These are phyloP conservation scores for Rachycentron canadum DNA, from an alignment of 2,797 vertebrate genomes.

Conservation along the genomic window DNA sequence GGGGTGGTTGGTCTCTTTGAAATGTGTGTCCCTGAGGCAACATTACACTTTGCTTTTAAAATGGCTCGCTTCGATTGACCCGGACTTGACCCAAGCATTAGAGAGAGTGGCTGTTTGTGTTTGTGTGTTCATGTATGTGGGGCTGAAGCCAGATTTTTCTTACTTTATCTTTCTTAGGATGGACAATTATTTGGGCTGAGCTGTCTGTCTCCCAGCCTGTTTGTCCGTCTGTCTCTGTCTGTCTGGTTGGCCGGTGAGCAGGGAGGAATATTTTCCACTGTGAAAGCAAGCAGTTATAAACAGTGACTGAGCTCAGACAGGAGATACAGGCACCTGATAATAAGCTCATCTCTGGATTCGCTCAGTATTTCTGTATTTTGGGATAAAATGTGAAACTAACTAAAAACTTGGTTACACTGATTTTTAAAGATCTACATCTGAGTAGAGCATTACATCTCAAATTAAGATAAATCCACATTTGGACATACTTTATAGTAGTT, in stretches of 20 bases:
- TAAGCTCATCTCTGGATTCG: constrained; percentile 48
- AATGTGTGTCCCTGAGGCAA: constrained; percentile 56
- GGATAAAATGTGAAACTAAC: constrained; percentile 6
- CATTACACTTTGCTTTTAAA: constrained; percentile 57
- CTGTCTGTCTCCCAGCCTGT: constrained; percentile 41
- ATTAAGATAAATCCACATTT: constrained; percentile 3
- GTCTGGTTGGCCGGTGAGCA: constrained; percentile 48
- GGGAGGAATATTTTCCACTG: constrained; percentile 74
- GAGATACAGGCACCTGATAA: constrained; percentile 48
- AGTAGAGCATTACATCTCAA: neutral
- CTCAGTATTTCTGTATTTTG: constrained; percentile 26
- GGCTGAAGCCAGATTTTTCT: constrained; percentile 44
- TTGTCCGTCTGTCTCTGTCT: constrained; percentile 47
- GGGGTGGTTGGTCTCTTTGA: constrained; percentile 34
- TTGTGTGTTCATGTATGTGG: constrained; percentile 26
- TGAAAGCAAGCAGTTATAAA: constrained; percentile 67
- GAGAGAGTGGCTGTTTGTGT: constrained; percentile 16
- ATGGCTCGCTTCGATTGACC: constrained; percentile 54
- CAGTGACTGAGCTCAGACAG: constrained; percentile 59
- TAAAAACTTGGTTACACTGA: neutral
- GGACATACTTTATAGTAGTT: neutral
- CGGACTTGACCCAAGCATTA: constrained; percentile 57
- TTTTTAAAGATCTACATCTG: constrained; percentile 1
- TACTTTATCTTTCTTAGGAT: constrained; percentile 61
- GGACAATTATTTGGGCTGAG: constrained; percentile 47